Percentiles rank a stretch among this genome's conserved stretches.
phyloP scores from a whole-genome alignment of 1,140 invertebrate genomes.

The Trissolcus basalis region DNA sequence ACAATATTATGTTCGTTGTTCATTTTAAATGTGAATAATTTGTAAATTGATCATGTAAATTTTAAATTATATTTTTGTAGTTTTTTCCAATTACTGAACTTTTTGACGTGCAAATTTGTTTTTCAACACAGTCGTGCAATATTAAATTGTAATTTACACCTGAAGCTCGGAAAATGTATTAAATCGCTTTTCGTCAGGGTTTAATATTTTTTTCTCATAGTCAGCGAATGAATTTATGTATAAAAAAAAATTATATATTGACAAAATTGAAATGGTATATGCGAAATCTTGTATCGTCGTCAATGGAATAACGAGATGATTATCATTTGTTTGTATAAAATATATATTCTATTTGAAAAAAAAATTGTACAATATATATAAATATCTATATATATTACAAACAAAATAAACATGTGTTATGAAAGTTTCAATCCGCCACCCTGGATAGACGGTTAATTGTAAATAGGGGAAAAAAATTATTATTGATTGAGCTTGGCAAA shows the following conservation, averaged over 20 bases:
- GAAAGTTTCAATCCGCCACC: conserved; percentile 8
- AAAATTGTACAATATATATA: neutral
- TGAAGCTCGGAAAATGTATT: neutral
- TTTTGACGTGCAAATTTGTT: neutral
- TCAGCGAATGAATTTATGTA: too few species aligned
- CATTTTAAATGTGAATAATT: too few species aligned
- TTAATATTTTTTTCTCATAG: too few species aligned
- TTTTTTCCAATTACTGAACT: neutral
- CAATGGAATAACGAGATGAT: too few species aligned
- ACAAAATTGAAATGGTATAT: too few species aligned
- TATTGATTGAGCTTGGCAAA: conserved; percentile 8
- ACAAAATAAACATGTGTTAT: neutral
- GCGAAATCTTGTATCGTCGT: too few species aligned
- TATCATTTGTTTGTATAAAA: too few species aligned
- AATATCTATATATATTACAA: neutral
- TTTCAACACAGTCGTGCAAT: neutral
- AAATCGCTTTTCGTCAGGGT: too few species aligned
- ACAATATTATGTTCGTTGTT: too few species aligned
- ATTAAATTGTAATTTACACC: neutral
- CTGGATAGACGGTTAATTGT: conserved; percentile 24
- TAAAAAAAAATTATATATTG: too few species aligned
- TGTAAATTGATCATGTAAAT: too few species aligned
- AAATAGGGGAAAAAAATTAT: conserved; percentile 17
- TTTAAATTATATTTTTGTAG: neutral
- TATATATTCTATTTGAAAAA: neutral